Evolutionary conservation across 1,140 invertebrate species (phyloP).

Genomic region (Phymorhynchus buccinoides): DNA sequence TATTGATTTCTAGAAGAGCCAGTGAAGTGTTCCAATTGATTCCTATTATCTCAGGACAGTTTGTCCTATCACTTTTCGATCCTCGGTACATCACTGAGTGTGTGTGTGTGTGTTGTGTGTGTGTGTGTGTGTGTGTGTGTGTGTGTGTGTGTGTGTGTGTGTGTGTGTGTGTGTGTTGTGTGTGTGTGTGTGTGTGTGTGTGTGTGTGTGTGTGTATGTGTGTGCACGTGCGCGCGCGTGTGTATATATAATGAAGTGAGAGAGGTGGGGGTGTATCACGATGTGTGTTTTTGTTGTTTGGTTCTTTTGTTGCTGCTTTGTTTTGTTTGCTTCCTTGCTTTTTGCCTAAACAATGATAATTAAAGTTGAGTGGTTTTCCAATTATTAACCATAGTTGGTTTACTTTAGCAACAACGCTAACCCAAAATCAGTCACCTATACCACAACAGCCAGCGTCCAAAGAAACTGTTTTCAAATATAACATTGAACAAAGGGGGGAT

Average conservation of each 20-base stretch:
- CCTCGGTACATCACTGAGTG: too few relatives aligned
- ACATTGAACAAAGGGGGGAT: too few relatives aligned
- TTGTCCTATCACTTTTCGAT: too few relatives aligned
- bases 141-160: conserved; percentile 2
- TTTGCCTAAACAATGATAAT: background rate
- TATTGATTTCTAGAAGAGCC: too few relatives aligned
- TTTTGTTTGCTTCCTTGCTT: background rate
- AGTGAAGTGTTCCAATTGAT: too few relatives aligned
- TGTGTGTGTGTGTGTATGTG: background rate
- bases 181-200: background rate
- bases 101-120: too few relatives aligned
- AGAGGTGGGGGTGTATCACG: background rate
- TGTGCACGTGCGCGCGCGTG: background rate
- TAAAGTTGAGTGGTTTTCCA: background rate
- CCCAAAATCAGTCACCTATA: background rate
- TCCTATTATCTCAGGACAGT: too few relatives aligned
- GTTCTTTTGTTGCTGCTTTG: too few relatives aligned
- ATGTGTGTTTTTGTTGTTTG: background rate
- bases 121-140: too few relatives aligned
- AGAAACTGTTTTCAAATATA: background rate
- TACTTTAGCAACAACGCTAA: too few relatives aligned
- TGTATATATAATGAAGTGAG: background rate
- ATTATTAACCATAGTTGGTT: too few relatives aligned
- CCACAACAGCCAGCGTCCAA: background rate
- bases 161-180: too few relatives aligned